Base-by-base conservation (phyloP, 2,888 invertebrate species). In the Cetonia aurata region DNA sequence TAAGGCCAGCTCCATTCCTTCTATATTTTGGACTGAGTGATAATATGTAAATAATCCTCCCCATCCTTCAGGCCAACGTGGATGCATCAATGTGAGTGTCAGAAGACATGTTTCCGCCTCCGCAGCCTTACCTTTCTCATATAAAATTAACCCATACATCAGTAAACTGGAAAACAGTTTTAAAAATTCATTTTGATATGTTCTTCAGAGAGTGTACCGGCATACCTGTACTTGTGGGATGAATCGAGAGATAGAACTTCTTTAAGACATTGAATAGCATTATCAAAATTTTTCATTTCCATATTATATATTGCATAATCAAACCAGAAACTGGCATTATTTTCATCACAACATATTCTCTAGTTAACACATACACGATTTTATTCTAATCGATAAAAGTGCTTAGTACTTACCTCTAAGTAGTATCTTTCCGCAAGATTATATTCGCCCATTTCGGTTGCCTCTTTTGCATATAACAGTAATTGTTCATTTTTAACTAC, bases 51-150 rank as follows among this genome's bases (percentile, higher is more conserved):
- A 81, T 8, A 84, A 74, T 6, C 80, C 73, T 6, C 79, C 80
- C 84, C 85, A 85, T 37, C 79, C 83, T 79, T 83, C 82, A 2
- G 80, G 55, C 81, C 83, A 85, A 44, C 73, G 75, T 1, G 82
- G 79, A 71, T 80, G 73, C 33, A 77, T 73, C 0, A 79, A 73
- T 44, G 82, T 72, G 25, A 83, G 70, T 19, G 79, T 81, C 70
- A 83, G 71, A 42, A 85, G 79, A 72, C 82, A 82, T 0, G 80
- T 82, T 78, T 85, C 84, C 0, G 83, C 82, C 72, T 83, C 81
- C 37, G 79, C 73, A 10, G 72, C 73, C 48, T 77, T 75, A 6
- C 76, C 76, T 67, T 79, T 80, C 42, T 81, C 77, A 0, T 75
- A 72, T 52, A 83, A 73, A 1, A 84, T 70, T 12, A 80, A 72